Evolutionary conservation across 2,113 vertebrate species (phyloP).

Genomic region (Gambusia affinis): DNA sequence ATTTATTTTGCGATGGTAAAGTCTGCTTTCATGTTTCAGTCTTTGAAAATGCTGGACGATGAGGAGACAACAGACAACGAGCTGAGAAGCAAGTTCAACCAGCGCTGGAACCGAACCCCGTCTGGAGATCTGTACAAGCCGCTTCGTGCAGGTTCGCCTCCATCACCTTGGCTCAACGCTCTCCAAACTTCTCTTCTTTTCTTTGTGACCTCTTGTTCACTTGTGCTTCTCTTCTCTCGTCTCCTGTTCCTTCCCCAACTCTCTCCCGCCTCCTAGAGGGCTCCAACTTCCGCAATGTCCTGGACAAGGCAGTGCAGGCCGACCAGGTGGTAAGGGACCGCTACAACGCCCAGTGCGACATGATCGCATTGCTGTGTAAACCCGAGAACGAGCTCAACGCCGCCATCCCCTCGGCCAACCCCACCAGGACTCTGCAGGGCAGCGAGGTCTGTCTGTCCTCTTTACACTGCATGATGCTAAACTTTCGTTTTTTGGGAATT

Average conservation of each 20-base stretch:
- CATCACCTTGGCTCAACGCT: too few species aligned
- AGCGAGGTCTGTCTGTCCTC: slow-evolving; percentile 84
- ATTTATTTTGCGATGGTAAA: not conserved
- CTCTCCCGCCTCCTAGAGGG: slow-evolving; percentile 82
- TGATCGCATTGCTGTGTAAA: slow-evolving; percentile 92
- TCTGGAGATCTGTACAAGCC: slow-evolving; percentile 96
- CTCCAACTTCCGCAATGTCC: slow-evolving; percentile 81
- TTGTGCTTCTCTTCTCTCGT: not conserved
- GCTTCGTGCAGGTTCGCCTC: slow-evolving; percentile 84
- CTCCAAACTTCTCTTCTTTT: too few species aligned
- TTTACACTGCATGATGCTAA: not conserved
- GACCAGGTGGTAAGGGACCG: slow-evolving; percentile 93
- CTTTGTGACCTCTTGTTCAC: not conserved
- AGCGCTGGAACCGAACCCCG: slow-evolving; percentile 95
- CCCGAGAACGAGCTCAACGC: slow-evolving; percentile 89
- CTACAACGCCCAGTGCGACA: slow-evolving; percentile 90
- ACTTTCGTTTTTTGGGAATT: not conserved
- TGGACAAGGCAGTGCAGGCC: slow-evolving; percentile 92
- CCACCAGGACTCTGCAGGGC: slow-evolving; percentile 94
- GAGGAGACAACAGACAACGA: slow-evolving; percentile 96
- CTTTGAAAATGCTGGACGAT: slow-evolving; percentile 90
- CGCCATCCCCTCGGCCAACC: slow-evolving; percentile 96
- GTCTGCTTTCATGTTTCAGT: slow-evolving; percentile 69
- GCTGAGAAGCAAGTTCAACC: slow-evolving; percentile 91
- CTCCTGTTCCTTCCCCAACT: not conserved